These are phyloP conservation scores for Agrotis clavis DNA, from an alignment of 2,888 invertebrate species.

Conservation along the genomic window DNA sequence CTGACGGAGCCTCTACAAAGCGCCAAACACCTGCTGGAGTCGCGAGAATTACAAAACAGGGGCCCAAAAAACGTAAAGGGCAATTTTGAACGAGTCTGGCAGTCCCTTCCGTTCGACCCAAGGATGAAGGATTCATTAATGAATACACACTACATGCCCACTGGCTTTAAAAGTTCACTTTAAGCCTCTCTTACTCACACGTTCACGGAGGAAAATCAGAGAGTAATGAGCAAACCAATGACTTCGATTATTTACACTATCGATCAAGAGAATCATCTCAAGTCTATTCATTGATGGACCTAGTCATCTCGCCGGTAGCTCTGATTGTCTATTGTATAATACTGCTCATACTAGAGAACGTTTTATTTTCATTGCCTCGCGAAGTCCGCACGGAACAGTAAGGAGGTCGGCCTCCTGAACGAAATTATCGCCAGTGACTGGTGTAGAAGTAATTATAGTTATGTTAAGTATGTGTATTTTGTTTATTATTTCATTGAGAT, in stretches of 20 bases:
- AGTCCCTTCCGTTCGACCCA: too few species aligned
- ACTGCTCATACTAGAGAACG: slow-evolving; percentile 12
- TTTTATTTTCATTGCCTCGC: slow-evolving; percentile 5
- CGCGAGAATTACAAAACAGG: too few species aligned
- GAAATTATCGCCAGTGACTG: neutral
- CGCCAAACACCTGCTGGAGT: too few species aligned
- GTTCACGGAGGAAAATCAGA: neutral
- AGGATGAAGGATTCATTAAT: neutral
- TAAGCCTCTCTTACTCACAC: neutral
- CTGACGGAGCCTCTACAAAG: too few species aligned
- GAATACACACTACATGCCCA: neutral
- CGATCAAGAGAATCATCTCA: slow-evolving; percentile 1
- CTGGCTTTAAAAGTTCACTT: neutral
- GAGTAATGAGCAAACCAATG: slow-evolving; percentile 6
- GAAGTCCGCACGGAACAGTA: too few species aligned
- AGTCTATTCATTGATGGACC: slow-evolving; percentile 17
- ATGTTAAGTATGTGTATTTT: slow-evolving; percentile 36
- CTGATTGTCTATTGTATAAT: slow-evolving; percentile 43
- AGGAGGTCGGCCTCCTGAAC: neutral
- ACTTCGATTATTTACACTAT: slow-evolving; percentile 32
- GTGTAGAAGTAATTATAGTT: neutral
- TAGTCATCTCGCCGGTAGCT: slow-evolving; percentile 1
- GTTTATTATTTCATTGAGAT: neutral
- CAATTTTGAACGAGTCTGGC: too few species aligned
- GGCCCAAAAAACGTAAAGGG: too few species aligned